phyloP scores from a whole-genome alignment of 2,113 vertebrate genomes.

The Taurulus bubalis region DNA sequence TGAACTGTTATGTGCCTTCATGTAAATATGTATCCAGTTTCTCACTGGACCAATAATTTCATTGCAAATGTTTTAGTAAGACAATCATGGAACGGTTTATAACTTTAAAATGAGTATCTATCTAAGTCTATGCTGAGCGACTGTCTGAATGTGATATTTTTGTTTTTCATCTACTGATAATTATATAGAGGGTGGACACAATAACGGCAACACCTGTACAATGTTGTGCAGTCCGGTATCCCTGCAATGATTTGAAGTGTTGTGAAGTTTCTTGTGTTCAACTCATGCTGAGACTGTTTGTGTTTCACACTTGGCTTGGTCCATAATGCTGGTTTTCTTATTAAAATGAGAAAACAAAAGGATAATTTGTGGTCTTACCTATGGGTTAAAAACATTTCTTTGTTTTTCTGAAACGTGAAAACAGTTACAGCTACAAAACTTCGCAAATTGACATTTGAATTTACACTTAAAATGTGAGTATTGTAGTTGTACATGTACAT shows the following conservation, averaged over 20 bases:
- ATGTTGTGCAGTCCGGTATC: not conserved
- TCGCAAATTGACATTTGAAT: not conserved
- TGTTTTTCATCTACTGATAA: not conserved
- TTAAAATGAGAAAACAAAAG: not conserved
- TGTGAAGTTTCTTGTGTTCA: not conserved
- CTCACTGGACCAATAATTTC: slow-evolving; percentile 3
- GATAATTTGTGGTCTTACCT: not conserved
- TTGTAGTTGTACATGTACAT: no score
- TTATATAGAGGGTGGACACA: not conserved
- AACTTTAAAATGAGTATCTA: not conserved
- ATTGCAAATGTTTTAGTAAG: slow-evolving; percentile 3
- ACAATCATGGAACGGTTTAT: not conserved
- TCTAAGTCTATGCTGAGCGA: not conserved
- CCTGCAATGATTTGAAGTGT: not conserved
- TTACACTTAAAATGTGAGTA: not conserved
- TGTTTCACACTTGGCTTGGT: not conserved
- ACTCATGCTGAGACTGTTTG: not conserved
- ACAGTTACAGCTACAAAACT: not conserved
- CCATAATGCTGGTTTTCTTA: not conserved
- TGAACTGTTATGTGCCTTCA: not conserved
- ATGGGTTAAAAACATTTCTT: not conserved
- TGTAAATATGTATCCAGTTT: slow-evolving; percentile 8
- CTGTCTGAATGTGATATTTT: slow-evolving; percentile 2
- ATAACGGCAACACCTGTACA: not conserved
- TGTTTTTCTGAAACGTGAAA: slow-evolving; percentile 15